Evolutionary conservation across 2,797 vertebrate species (phyloP).

Genomic region (Glossophaga mutica): DNA sequence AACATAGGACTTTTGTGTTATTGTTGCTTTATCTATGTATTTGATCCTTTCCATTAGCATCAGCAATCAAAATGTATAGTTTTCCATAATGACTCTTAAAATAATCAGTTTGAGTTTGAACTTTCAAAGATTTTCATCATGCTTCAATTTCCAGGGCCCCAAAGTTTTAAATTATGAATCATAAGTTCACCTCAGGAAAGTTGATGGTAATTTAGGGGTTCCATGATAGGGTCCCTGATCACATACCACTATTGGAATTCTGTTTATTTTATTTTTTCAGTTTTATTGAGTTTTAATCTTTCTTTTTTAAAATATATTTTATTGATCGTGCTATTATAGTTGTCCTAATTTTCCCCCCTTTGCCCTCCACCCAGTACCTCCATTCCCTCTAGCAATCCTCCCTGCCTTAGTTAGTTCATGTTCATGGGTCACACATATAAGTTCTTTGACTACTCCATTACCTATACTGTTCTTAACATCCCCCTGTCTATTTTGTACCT

Average conservation of each 20-base stretch:
- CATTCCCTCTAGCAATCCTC: no score
- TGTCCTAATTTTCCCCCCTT: no score
- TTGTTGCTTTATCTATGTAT: neutral
- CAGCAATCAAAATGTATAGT: neutral
- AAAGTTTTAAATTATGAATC: neutral
- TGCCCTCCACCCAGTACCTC: no score
- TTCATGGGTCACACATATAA: no score
- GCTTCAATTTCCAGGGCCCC: neutral
- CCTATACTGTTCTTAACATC: no score
- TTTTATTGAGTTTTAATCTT: neutral
- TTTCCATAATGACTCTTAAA: neutral
- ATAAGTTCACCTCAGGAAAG: neutral
- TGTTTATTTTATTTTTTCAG: neutral
- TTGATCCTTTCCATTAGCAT: neutral
- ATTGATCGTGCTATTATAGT: no score
- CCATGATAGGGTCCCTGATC: neutral
- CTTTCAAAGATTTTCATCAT: neutral
- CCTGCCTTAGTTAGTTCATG: no score
- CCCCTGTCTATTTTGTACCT: no score
- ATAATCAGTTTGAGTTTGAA: neutral
- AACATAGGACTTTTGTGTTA: neutral
- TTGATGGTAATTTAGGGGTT: neutral
- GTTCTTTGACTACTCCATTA: no score
- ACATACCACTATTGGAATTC: neutral
- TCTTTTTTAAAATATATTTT: neutral